These are phyloP conservation scores for Cyprinodon brontotheroides DNA, from an alignment of 2,113 vertebrate genomes.

Conservation along the genomic window DNA sequence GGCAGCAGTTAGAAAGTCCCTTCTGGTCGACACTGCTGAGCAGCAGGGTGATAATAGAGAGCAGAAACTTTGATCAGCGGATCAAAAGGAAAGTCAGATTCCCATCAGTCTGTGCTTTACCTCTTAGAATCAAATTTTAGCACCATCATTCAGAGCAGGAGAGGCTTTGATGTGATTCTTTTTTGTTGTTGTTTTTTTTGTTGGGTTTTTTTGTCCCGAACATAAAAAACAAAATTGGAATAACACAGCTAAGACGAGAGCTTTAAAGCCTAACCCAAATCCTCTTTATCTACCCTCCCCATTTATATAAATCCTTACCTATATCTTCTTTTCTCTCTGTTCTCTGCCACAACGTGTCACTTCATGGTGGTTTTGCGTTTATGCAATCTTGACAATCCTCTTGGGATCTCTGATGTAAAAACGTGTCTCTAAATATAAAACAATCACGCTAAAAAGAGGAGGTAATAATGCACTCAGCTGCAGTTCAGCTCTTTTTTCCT, in stretches of 20 bases:
- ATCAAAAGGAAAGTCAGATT: background rate
- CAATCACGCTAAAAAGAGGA: background rate
- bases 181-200: background rate
- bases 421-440: conserved; percentile 5
- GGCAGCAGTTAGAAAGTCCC: too few species aligned
- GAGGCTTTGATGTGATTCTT: conserved; percentile 27
- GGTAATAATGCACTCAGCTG: conserved; percentile 4
- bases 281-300: conserved; percentile 41
- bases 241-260: conserved; percentile 26
- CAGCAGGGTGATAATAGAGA: background rate
- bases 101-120: conserved; percentile 1
- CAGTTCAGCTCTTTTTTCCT: background rate
- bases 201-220: background rate
- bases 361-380: conserved; percentile 35
- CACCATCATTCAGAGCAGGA: background rate
- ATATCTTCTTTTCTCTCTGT: conserved; percentile 5
- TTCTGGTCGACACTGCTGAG: background rate
- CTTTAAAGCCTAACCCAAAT: conserved; percentile 55
- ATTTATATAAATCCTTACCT: conserved; percentile 52
- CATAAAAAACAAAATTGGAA: conserved; percentile 9
- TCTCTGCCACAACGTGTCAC: conserved; percentile 32
- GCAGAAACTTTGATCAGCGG: background rate
- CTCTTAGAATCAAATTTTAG: background rate
- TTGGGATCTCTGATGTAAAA: background rate
- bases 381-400: conserved; percentile 21